Evolutionary conservation across 2,113 vertebrate genomes (phyloP), one percentile per base, ranked within the genome.

Genomic region (Pipra filicauda): DNA sequence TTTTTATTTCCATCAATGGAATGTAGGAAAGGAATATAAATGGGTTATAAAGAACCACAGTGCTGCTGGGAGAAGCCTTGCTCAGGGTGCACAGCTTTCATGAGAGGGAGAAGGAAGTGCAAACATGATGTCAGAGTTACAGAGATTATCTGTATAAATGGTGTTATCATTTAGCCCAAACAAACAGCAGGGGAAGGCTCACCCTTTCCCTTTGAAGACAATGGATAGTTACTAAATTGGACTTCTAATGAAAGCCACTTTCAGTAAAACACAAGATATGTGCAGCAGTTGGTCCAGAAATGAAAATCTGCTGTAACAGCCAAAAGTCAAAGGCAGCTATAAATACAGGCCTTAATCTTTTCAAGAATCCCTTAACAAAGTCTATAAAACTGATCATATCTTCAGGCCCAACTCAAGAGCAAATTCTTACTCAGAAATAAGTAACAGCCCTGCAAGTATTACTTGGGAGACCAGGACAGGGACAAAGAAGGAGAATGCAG

Each of bases 261-360:
- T 91, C 77, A 93, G 79, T 46, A 54, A 93, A 95, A 92, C 2
- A 9, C 73, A 43, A 88, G 85, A 77, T 88, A 93, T 20, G 51
- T 48, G 49, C 58, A 73, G 66, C 72, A 62, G 90, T 94, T 85
- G 85, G 79, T 89, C 65, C 76, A 93, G 91, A 81, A 96, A 84
- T 28, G 26, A 87, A 75, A 86, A 91, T 81, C 73, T 78, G 41
- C 44, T 87, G 2, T 86, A 94, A 94, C 91, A 96, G 95, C 95
- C 95, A 95, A 59, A 94, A 97, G 95, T 91, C 96, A 95, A 92
- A 94, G 83, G 85, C 93, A 96, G 92, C 64, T 75, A 89, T 96
- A 96, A 97, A 96, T 72, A 86, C 15, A 91, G 76, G 43, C 69
- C 88, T 65, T 86, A 89, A 91, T 84, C 88, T 89, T 65, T 84